Evolutionary conservation across 1,140 invertebrate species (phyloP).

Genomic region (Augochlora pura): DNA sequence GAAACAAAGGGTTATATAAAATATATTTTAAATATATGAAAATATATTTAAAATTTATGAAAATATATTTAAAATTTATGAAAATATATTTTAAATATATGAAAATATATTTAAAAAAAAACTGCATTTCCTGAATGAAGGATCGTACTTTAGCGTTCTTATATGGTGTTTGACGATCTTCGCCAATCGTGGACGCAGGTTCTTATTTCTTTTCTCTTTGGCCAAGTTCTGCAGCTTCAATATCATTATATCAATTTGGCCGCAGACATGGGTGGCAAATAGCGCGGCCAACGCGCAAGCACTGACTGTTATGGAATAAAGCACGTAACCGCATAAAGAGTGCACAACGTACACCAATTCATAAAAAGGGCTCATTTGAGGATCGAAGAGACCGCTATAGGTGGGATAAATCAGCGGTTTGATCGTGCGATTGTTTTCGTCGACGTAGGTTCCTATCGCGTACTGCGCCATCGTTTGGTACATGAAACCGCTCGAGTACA

Average conservation of each 20-base stretch:
- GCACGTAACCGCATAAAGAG: conserved; percentile 43
- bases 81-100: too few relatives aligned
- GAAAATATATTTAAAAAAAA: too few relatives aligned
- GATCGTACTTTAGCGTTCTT: conserved; percentile 33
- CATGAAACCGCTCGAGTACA: conserved; percentile 48
- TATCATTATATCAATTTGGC: conserved; percentile 57
- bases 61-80: too few relatives aligned
- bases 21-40: too few relatives aligned
- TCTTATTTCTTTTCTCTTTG: background rate
- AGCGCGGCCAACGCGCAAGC: conserved; percentile 49
- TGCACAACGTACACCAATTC: conserved; percentile 54
- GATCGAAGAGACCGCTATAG: conserved; percentile 35
- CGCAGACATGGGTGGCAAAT: conserved; percentile 51
- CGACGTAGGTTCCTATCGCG: conserved; percentile 3
- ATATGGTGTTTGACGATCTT: conserved; percentile 49
- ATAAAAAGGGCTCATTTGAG: conserved; percentile 45
- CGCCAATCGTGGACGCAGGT: conserved; percentile 24
- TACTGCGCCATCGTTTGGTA: conserved; percentile 38
- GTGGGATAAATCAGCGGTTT: conserved; percentile 53
- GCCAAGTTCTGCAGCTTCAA: conserved; percentile 45
- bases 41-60: too few relatives aligned
- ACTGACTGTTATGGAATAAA: conserved; percentile 31
- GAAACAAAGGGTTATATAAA: background rate
- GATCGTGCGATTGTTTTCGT: conserved; percentile 44
- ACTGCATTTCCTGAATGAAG: background rate